Evolutionary conservation across 2,113 vertebrate genomes (phyloP).

Genomic region (Petaurus breviceps): DNA sequence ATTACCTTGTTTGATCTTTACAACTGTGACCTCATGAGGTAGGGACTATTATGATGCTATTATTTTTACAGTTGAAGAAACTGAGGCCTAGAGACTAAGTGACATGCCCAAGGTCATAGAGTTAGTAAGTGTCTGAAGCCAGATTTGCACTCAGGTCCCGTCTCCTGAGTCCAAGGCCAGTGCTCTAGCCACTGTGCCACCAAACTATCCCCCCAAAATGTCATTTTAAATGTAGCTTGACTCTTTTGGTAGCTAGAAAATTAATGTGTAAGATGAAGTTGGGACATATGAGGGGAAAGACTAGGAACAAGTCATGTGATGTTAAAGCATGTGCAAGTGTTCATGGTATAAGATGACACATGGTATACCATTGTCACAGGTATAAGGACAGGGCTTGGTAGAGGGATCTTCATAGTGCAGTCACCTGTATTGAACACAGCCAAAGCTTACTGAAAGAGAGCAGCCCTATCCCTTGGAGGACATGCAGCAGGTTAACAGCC

Average conservation of each 20-base stretch:
- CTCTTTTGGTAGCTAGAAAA: no score
- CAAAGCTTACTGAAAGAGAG: neutral
- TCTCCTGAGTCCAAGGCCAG: no score
- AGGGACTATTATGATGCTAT: no score
- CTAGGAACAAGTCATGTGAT: no score
- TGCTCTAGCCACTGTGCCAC: no score
- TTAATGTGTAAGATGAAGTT: no score
- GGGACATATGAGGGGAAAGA: no score
- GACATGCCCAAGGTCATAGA: no score
- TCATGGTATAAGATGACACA: neutral
- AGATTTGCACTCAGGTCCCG: no score
- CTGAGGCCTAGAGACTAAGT: neutral
- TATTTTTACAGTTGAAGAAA: neutral
- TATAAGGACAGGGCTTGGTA: neutral
- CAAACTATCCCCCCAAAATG: no score
- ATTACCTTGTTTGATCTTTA: neutral
- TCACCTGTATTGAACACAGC: neutral
- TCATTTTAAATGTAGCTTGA: no score
- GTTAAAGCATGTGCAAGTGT: neutral
- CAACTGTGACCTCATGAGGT: neutral
- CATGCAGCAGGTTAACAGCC: neutral
- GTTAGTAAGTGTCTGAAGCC: no score
- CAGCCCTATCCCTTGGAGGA: neutral
- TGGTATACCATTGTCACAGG: neutral
- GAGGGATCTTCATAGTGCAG: neutral